phyloP scores from a whole-genome alignment of 1,140 invertebrate genomes.

The Anoplolepis gracilipes region DNA sequence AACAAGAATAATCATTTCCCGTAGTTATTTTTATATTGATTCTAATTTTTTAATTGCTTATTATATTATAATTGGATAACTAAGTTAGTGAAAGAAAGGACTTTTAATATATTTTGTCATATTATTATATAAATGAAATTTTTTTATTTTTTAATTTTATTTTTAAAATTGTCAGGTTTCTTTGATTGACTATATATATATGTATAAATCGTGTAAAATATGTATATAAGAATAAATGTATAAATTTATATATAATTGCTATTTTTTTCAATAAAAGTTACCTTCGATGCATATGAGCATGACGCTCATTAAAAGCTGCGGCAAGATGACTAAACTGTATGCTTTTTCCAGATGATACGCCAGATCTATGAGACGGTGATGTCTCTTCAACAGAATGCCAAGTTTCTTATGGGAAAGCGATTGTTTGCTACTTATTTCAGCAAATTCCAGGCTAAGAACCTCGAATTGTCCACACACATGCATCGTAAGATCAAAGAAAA shows the following conservation, averaged over 20 bases:
- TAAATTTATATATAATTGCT: background rate
- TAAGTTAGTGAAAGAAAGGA: too few relatives aligned
- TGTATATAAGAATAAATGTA: too few relatives aligned
- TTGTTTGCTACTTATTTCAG: background rate
- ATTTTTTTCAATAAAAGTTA: conserved; percentile 42
- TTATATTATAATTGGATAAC: too few relatives aligned
- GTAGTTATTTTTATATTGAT: too few relatives aligned
- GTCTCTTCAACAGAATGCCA: background rate
- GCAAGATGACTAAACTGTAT: conserved; percentile 42
- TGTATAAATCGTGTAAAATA: too few relatives aligned
- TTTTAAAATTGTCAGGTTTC: too few relatives aligned
- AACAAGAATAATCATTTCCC: too few relatives aligned
- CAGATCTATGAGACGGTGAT: conserved; percentile 27
- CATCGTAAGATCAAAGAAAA: conserved; percentile 60
- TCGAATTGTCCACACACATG: conserved; percentile 51
- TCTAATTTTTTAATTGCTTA: too few relatives aligned
- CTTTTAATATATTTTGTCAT: background rate
- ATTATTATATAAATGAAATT: too few relatives aligned
- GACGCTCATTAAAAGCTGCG: conserved; percentile 43
- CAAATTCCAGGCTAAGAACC: conserved; percentile 32
- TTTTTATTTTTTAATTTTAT: too few relatives aligned
- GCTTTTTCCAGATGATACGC: conserved; percentile 26
- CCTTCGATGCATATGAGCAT: conserved; percentile 68
- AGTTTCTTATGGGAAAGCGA: conserved; percentile 24
- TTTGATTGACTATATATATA: too few relatives aligned